phyloP scores from a whole-genome alignment of 2,888 invertebrate species.

The Cryptophagus acutangulus region DNA sequence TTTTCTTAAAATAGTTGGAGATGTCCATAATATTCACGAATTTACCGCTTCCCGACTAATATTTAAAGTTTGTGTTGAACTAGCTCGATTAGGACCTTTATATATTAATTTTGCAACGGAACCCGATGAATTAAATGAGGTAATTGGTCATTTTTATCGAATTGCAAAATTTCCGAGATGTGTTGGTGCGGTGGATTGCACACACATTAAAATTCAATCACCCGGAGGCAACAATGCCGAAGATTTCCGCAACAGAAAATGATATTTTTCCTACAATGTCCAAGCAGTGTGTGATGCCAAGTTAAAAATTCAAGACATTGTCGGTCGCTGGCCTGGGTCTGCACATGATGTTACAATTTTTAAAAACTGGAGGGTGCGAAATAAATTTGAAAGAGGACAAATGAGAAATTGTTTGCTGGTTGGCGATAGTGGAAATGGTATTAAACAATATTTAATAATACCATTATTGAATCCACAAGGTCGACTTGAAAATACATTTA shows the following conservation, averaged over 20 bases:
- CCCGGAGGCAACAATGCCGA: conserved; percentile 11
- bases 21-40: conserved; percentile 3
- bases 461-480: conserved; percentile 10
- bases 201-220: conserved; percentile 13
- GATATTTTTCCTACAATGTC: conserved; percentile 11
- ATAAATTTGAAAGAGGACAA: conserved; percentile 6
- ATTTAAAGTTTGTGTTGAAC: conserved; percentile 1
- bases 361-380: conserved; percentile 2
- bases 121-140: conserved; percentile 1
- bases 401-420: neutral
- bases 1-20: conserved; percentile 7
- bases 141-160: neutral
- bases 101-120: conserved; percentile 9
- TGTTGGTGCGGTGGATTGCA: conserved; percentile 12
- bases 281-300: conserved; percentile 8
- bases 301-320: conserved; percentile 9
- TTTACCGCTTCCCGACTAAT: conserved; percentile 7
- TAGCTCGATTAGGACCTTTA: conserved; percentile 4
- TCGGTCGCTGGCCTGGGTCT: conserved; percentile 12
- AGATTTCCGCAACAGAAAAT: conserved; percentile 10
- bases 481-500: conserved; percentile 12
- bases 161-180: conserved; percentile 7
- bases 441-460: conserved; percentile 13
- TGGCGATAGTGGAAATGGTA: conserved; percentile 16
- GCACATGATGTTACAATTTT: conserved; percentile 13